Evolutionary conservation across 2,888 invertebrate species (phyloP).

Genomic region (Sympetrum striolatum): DNA sequence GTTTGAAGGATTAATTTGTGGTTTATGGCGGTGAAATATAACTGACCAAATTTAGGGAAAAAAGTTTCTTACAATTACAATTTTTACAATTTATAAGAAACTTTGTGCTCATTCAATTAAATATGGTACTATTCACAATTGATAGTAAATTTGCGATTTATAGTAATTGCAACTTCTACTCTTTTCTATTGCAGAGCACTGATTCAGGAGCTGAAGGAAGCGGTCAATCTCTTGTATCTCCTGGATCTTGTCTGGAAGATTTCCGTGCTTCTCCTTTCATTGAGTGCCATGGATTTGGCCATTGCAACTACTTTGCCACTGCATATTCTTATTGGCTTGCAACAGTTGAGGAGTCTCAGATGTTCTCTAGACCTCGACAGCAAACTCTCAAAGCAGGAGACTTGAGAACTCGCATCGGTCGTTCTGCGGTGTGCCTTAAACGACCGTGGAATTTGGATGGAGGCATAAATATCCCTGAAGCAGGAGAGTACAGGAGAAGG

Average conservation of each 20-base stretch:
- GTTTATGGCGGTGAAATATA: no score
- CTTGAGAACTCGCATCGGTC: constrained; percentile 84
- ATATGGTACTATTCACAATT: no score
- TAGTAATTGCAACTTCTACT: background rate
- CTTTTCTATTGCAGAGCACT: constrained; percentile 70
- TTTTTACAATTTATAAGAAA: no score
- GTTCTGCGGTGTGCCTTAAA: constrained; percentile 74
- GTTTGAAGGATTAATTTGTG: no score
- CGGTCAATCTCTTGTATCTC: constrained; percentile 91
- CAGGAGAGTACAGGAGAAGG: background rate
- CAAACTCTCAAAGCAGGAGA: constrained; percentile 87
- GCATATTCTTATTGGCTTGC: constrained; percentile 96
- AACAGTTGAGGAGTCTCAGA: constrained; percentile 81
- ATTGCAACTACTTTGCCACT: constrained; percentile 94
- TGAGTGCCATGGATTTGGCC: constrained; percentile 93
- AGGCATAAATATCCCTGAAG: background rate
- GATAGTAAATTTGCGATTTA: no score
- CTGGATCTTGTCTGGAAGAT: constrained; percentile 94
- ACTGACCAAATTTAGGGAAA: no score
- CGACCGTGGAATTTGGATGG: background rate
- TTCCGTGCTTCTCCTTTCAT: constrained; percentile 94
- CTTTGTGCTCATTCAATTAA: no score
- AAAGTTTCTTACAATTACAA: no score
- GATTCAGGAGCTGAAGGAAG: constrained; percentile 88
- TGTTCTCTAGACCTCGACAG: constrained; percentile 82